A percentile compares a stretch with the other conserved stretches of the same genome.
phyloP scores from a whole-genome alignment of 2,797 vertebrate genomes.

The Gobionotothen gibberifrons region DNA sequence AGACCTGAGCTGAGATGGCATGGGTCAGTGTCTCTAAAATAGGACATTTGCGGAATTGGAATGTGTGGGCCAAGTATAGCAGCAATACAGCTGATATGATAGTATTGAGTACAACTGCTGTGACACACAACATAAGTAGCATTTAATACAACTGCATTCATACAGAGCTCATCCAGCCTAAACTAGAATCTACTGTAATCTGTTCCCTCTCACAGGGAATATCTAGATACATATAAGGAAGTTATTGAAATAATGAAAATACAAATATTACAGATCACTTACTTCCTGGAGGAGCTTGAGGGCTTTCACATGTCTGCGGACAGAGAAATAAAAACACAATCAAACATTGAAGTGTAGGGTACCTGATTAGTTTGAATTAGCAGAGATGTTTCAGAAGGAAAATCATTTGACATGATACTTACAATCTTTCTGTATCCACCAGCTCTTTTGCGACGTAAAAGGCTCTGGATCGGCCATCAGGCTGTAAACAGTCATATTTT shows the following conservation, averaged over 20 bases:
- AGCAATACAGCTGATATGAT: no score
- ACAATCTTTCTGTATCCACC: conserved; percentile 92
- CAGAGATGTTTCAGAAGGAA: conserved; percentile 7
- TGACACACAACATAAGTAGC: neutral
- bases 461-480: conserved; percentile 90
- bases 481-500: conserved; percentile 79
- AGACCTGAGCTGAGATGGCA: neutral
- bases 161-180: neutral
- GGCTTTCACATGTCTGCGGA: conserved; percentile 90
- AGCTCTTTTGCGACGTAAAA: conserved; percentile 92
- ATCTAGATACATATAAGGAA: neutral
- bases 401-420: conserved; percentile 73
- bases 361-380: neutral
- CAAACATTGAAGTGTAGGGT: conserved; percentile 11
- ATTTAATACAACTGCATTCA: neutral
- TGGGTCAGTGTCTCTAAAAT: neutral
- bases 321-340: conserved; percentile 55
- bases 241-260: neutral
- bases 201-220: neutral
- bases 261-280: conserved; percentile 64
- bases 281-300: conserved; percentile 89
- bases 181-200: neutral
- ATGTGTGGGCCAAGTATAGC: no score
- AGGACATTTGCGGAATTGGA: no score
- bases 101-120: neutral